Evolutionary conservation across 1,140 invertebrate genomes (phyloP).

Genomic region (Oppia nitens): DNA sequence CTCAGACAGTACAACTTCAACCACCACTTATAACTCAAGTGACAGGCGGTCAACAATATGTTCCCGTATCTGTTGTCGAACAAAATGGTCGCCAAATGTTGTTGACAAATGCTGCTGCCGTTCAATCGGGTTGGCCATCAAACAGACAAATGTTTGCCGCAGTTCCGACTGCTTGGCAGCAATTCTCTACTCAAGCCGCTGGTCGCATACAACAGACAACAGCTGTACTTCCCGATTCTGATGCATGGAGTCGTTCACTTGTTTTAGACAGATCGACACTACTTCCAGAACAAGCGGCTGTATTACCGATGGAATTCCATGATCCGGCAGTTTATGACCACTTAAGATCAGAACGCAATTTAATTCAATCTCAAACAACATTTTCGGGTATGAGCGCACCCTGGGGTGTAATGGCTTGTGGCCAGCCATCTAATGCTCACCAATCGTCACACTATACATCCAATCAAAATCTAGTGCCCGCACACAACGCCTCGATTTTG

Average conservation of each 20-base stretch:
- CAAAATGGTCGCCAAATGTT: slow-evolving; percentile 34
- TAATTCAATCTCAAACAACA: background rate
- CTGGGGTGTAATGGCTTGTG: slow-evolving; percentile 13
- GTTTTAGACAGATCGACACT: slow-evolving; percentile 58
- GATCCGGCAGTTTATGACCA: slow-evolving; percentile 9
- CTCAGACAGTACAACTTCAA: slow-evolving; percentile 37
- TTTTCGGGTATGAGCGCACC: background rate
- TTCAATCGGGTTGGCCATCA: slow-evolving; percentile 58
- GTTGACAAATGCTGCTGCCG: slow-evolving; percentile 33
- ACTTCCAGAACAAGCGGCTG: slow-evolving; percentile 29
- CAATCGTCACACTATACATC: background rate
- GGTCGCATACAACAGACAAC: slow-evolving; percentile 39
- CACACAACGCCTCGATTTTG: background rate
- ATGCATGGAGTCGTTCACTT: slow-evolving; percentile 56
- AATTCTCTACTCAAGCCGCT: slow-evolving; percentile 49
- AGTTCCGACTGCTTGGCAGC: slow-evolving; percentile 64
- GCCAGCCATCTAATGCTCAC: slow-evolving; percentile 12
- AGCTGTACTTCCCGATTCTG: slow-evolving; percentile 43
- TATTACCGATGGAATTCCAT: slow-evolving; percentile 11
- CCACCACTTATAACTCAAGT: slow-evolving; percentile 33
- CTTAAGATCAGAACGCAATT: background rate
- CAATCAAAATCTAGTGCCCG: background rate
- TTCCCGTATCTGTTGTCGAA: slow-evolving; percentile 80
- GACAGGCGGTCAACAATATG: slow-evolving; percentile 49
- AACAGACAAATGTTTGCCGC: slow-evolving; percentile 44